phyloP scores from a whole-genome alignment of 2,888 invertebrate genomes.

The Lepetodrilus schrolli region DNA sequence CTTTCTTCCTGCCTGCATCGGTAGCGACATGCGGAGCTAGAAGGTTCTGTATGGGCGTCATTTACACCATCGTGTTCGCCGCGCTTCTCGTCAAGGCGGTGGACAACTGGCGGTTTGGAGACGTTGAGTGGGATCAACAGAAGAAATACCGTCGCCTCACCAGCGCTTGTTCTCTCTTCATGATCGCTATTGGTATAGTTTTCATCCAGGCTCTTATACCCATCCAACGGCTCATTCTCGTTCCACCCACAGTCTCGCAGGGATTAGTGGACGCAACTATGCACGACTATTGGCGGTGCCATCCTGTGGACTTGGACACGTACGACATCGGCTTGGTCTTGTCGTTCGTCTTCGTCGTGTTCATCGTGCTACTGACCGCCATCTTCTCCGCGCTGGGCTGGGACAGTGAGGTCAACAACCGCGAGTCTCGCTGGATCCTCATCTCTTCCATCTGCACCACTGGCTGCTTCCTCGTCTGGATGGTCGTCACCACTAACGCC shows the following conservation, averaged over 20 bases:
- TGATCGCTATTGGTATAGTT: conserved; percentile 67
- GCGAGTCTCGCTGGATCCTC: conserved; percentile 75
- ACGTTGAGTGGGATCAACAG: conserved; percentile 49
- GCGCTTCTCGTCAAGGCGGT: conserved; percentile 76
- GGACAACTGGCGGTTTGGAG: conserved; percentile 74
- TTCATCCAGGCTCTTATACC: conserved; percentile 75
- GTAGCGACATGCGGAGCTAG: conserved; percentile 74
- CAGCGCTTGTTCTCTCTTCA: conserved; percentile 69
- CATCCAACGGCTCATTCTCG: conserved; percentile 75
- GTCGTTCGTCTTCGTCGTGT: conserved; percentile 75
- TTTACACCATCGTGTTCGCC: conserved; percentile 76
- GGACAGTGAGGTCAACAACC: conserved; percentile 74
- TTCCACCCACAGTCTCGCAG: conserved; percentile 69
- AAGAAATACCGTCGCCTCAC: conserved; percentile 63
- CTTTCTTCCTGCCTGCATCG: conserved; percentile 75
- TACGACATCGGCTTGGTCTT: conserved; percentile 74
- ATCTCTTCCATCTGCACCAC: conserved; percentile 62
- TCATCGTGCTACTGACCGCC: conserved; percentile 73
- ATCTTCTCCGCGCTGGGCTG: conserved; percentile 74
- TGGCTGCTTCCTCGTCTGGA: conserved; percentile 75
- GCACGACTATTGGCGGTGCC: conserved; percentile 69
- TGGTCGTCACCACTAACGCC: conserved; percentile 72
- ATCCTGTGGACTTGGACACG: conserved; percentile 58
- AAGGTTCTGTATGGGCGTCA: conserved; percentile 75
- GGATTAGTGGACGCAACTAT: conserved; percentile 31